A percentile compares a stretch with the other conserved stretches of the same genome.
These are phyloP conservation scores for Rissa tridactyla DNA, from an alignment of 2,113 vertebrate genomes.

Conservation along the genomic window DNA sequence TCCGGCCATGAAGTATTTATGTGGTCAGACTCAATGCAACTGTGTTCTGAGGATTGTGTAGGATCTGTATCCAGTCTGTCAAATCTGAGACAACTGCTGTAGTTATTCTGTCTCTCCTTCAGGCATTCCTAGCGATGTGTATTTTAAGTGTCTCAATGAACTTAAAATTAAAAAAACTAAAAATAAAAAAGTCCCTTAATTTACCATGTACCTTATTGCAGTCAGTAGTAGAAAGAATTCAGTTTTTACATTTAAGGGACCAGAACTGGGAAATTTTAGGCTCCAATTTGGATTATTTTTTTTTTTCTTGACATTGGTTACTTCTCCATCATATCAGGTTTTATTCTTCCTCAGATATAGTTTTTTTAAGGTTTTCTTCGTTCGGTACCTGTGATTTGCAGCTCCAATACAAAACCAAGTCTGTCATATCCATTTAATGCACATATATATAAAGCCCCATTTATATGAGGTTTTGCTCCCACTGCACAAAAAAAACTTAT, in stretches of 20 bases:
- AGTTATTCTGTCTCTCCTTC: neutral
- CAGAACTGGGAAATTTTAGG: neutral
- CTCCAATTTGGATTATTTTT: neutral
- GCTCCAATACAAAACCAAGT: neutral
- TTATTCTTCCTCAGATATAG: neutral
- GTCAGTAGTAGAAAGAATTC: neutral
- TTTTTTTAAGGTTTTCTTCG: neutral
- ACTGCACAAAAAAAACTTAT: neutral
- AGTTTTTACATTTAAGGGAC: neutral
- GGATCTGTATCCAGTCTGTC: neutral
- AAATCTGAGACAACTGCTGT: neutral
- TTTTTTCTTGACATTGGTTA: neutral
- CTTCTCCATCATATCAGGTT: neutral
- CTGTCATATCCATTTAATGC: neutral
- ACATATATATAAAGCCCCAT: neutral
- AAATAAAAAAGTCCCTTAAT: neutral
- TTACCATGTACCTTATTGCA: neutral
- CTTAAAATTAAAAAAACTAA: too few species aligned
- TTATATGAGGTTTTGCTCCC: neutral
- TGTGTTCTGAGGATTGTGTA: neutral
- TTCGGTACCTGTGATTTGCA: neutral
- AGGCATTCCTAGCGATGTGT: neutral
- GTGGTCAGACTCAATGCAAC: neutral
- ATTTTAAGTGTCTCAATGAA: neutral
- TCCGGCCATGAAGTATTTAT: fast-evolving